Evolutionary conservation across 2,113 vertebrate species (phyloP).

Genomic region (Isurus oxyrinchus): DNA sequence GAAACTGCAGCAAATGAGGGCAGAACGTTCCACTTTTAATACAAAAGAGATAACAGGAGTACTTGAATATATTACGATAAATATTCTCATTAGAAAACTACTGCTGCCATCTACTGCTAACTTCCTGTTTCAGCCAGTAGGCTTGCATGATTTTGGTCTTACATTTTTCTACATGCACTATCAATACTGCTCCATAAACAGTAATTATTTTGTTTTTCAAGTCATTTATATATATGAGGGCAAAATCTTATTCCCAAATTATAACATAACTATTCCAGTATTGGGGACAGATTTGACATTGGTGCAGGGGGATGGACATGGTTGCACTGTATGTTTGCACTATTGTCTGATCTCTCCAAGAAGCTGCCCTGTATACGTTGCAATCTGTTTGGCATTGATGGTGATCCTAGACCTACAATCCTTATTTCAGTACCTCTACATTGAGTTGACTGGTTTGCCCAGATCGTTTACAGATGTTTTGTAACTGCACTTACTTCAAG

Average conservation of each 20-base stretch:
- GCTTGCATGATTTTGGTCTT: not conserved
- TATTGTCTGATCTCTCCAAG: not conserved
- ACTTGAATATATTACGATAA: not conserved
- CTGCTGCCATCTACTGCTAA: constrained; percentile 2
- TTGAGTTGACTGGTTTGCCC: not conserved
- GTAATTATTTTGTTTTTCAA: not conserved
- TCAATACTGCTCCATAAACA: not conserved
- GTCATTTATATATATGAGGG: not conserved
- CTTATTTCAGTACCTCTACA: not conserved
- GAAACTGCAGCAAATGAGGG: not conserved
- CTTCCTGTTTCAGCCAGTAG: not conserved
- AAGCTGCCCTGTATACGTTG: not conserved
- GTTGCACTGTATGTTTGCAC: not conserved
- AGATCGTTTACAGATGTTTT: not conserved
- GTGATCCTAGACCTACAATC: not conserved
- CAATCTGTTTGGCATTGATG: not conserved
- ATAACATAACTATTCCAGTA: not conserved
- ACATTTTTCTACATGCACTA: not conserved
- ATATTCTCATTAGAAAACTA: not conserved
- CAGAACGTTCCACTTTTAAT: not conserved
- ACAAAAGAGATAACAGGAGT: not conserved
- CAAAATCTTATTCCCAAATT: not conserved
- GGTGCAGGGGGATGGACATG: not conserved
- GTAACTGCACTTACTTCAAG: not conserved
- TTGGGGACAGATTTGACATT: not conserved